Percentiles rank a stretch among this genome's conserved stretches.
phyloP scores from a whole-genome alignment of 2,113 vertebrate species.

The Pheucticus melanocephalus region DNA sequence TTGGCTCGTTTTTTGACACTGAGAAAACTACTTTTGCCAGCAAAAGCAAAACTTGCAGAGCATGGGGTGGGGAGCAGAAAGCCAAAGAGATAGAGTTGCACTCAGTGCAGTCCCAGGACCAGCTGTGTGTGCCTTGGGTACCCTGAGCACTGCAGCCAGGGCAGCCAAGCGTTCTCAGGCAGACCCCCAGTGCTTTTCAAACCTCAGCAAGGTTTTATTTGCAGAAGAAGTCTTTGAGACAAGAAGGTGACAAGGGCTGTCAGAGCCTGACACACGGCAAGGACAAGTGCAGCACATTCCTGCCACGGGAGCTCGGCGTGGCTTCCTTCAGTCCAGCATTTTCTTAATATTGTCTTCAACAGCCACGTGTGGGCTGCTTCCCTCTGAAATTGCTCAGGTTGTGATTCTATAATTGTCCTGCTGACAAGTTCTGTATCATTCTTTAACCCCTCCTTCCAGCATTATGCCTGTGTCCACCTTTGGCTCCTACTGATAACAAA shows the following conservation, averaged over 20 bases:
- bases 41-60: conserved; percentile 32
- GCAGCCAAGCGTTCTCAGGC: not conserved
- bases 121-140: not conserved
- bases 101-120: not conserved
- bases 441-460: not conserved
- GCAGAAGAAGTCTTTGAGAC: not conserved
- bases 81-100: not conserved
- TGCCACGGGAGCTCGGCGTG: not conserved
- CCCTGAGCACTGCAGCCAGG: not conserved
- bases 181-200: not conserved
- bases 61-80: not conserved
- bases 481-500: not conserved
- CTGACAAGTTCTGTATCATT: not conserved
- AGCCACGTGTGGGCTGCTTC: not conserved
- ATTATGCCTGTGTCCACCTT: not conserved
- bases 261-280: not conserved
- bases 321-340: not conserved
- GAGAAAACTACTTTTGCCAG: conserved; percentile 63
- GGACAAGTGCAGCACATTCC: not conserved
- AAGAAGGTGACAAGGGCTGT: not conserved
- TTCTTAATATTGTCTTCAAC: not conserved
- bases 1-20: conserved; percentile 59
- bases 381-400: not conserved
- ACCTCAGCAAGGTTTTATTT: not conserved
- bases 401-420: not conserved